phyloP scores from a whole-genome alignment of 2,888 invertebrate species.

The Carterocephalus palaemon region DNA sequence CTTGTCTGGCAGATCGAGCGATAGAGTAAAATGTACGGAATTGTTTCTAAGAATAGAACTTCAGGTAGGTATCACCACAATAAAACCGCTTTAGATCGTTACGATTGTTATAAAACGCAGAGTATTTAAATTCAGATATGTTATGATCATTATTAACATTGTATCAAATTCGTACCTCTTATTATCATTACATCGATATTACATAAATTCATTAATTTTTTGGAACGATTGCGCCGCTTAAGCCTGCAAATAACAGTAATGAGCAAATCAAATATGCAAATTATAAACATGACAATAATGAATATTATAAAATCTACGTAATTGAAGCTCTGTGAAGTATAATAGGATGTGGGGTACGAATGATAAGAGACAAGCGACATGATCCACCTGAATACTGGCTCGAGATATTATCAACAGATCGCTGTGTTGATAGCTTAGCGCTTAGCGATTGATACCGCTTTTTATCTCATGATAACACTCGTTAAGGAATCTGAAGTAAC shows the following conservation, averaged over 20 bases:
- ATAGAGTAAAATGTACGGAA: too few species aligned
- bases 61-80: too few species aligned
- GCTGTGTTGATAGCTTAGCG: too few species aligned
- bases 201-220: conserved; percentile 19
- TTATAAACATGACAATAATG: conserved; percentile 23
- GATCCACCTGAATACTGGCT: too few species aligned
- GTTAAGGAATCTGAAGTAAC: too few species aligned
- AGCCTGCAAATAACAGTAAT: conserved; percentile 18
- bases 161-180: conserved; percentile 17
- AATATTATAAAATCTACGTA: conserved; percentile 22
- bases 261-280: conserved; percentile 24
- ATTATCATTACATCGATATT: conserved; percentile 7
- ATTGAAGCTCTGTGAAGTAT: conserved; percentile 18
- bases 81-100: too few species aligned
- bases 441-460: too few species aligned
- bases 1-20: too few species aligned
- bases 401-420: too few species aligned
- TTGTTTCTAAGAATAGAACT: too few species aligned
- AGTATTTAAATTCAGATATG: background rate
- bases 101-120: background rate
- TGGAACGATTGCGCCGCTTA: conserved; percentile 15
- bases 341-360: conserved; percentile 17
- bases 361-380: background rate
- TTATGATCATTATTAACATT: background rate
- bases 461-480: too few species aligned